Percentiles rank a stretch among this genome's conserved stretches.
Evolutionary conservation across 2,888 invertebrate species (phyloP).

Genomic region (Diarsia mendica): DNA sequence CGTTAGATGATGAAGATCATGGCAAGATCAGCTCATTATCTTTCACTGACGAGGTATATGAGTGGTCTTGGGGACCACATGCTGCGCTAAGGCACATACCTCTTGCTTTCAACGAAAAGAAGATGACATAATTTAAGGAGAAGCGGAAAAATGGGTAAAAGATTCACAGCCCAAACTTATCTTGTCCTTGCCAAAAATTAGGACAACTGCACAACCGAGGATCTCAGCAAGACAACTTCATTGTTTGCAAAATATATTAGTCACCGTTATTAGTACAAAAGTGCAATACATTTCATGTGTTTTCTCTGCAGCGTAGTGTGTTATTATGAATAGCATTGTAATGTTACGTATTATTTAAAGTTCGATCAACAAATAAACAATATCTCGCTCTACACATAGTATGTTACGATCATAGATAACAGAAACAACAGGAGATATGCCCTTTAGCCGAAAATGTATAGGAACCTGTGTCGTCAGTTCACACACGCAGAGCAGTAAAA

Average conservation of each 20-base stretch:
- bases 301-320: constrained; percentile 14
- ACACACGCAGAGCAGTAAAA: too few species aligned
- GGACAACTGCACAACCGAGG: neutral
- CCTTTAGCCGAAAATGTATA: too few species aligned
- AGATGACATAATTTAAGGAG: neutral
- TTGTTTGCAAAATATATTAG: too few species aligned
- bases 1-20: too few species aligned
- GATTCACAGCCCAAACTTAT: neutral
- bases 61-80: neutral
- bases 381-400: too few species aligned
- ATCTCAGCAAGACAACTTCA: neutral
- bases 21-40: neutral
- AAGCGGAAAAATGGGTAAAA: too few species aligned
- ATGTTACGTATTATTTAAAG: constrained; percentile 34
- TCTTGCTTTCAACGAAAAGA: neutral
- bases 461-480: too few species aligned
- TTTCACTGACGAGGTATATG: neutral
- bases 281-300: constrained; percentile 24
- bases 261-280: neutral
- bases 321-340: constrained; percentile 10
- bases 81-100: neutral
- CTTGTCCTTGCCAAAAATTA: neutral
- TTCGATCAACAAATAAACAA: constrained; percentile 37
- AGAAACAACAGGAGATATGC: too few species aligned
- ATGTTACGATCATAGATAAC: too few species aligned